phyloP scores from a whole-genome alignment of 2,797 vertebrate species.

The Champsocephalus gunnari region DNA sequence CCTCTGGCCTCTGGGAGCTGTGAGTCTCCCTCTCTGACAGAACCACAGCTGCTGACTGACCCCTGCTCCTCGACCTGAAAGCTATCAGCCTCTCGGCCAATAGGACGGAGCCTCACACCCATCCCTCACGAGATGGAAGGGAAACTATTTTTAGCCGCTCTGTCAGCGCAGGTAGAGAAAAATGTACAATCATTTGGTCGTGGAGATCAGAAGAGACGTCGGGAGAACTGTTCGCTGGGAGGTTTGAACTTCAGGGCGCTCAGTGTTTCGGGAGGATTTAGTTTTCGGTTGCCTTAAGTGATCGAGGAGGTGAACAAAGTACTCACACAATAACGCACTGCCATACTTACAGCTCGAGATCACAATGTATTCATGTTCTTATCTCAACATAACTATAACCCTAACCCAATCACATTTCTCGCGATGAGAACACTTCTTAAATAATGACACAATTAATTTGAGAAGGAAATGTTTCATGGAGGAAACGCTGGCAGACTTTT shows the following conservation, averaged over 20 bases:
- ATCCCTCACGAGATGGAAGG: constrained; percentile 65
- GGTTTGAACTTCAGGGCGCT: constrained; percentile 59
- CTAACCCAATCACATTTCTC: too few species aligned
- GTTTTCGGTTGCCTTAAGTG: constrained; percentile 13
- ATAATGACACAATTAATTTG: too few species aligned
- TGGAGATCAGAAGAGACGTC: constrained; percentile 64
- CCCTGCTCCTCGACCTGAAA: constrained; percentile 52
- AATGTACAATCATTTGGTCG: not conserved
- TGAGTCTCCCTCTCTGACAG: constrained; percentile 46
- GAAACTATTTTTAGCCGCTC: constrained; percentile 65
- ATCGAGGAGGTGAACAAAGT: not conserved
- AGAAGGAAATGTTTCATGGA: too few species aligned
- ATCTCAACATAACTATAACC: too few species aligned
- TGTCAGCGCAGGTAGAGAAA: not conserved
- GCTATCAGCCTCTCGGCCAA: constrained; percentile 47
- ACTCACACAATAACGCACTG: too few species aligned
- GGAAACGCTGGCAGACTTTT: too few species aligned
- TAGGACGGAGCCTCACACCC: constrained; percentile 53
- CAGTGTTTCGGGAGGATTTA: constrained; percentile 38
- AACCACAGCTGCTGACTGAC: constrained; percentile 49
- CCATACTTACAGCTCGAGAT: too few species aligned
- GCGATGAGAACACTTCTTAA: too few species aligned
- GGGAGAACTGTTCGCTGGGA: constrained; percentile 58
- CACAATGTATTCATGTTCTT: too few species aligned
- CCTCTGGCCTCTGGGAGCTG: constrained; percentile 61